Conservation (phyloP, 1,140 invertebrate genomes). For the Trichomalopsis sarcophagae region DNA sequence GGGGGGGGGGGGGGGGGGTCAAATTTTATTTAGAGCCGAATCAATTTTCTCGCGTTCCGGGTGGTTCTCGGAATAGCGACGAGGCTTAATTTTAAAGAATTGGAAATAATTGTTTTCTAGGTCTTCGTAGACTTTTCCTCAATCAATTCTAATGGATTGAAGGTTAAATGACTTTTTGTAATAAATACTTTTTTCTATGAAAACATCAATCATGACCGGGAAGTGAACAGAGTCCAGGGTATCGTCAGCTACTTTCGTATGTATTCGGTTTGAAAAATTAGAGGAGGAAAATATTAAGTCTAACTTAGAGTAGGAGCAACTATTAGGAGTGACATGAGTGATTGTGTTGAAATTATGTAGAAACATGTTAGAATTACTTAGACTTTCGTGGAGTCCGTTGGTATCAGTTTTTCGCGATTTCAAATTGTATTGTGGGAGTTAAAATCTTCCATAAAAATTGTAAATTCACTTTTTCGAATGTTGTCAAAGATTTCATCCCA, state of each 20-base stretch:
- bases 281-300: too few relatives aligned
- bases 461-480: too few relatives aligned
- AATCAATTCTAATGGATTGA: neutral
- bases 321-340: neutral
- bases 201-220: slow-evolving; percentile 53
- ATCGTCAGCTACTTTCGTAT: slow-evolving; percentile 57
- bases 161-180: neutral
- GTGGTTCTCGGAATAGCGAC: neutral
- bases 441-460: too few relatives aligned
- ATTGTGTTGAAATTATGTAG: slow-evolving; percentile 7
- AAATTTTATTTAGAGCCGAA: slow-evolving; percentile 25
- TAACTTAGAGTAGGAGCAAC: too few relatives aligned
- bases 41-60: neutral
- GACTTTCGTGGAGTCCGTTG: neutral
- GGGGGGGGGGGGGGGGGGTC: too few relatives aligned
- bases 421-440: too few relatives aligned
- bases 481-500: slow-evolving; percentile 5
- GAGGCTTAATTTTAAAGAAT: neutral
- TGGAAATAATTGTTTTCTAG: neutral
- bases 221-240: slow-evolving; percentile 62
- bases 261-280: slow-evolving; percentile 53
- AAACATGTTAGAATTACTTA: neutral
- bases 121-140: neutral
- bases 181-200: slow-evolving; percentile 6
- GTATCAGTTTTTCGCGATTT: too few relatives aligned